Base-by-base conservation (phyloP, 2,113 vertebrate species). In the Archilochus colubris region DNA sequence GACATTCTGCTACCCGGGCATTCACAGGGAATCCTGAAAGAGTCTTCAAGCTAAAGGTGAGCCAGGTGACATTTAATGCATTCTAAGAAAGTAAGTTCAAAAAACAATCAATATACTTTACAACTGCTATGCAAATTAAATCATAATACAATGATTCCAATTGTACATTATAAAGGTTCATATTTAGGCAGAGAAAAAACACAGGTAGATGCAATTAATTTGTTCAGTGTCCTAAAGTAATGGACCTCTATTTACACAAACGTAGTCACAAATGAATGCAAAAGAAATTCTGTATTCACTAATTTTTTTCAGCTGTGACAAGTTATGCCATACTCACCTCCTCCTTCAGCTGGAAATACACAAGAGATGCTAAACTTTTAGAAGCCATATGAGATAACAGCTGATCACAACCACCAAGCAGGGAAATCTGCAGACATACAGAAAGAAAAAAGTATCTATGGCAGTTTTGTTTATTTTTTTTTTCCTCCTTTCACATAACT, bases 321-420 rank as follows among this genome's bases (percentile, higher is more conserved):
- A 73, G 20, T 53, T 53, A 57, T 27, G 30, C 14, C 28, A 79
- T 23, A 98, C 98, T 98, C 72, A 99, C 98, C 93, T 98, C 96
- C 68, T 96, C 94, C 40, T 78, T 96, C 57, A 99, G 93, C 21
- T 98, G 97, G 94, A 98, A 98, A 91, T 97, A 94, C 20, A 99
- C 96, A 68, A 98, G 97, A 10, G 96, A 73, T 6, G 98, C 98
- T 11, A 97, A 97, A 68, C 96, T 97, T 94, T 98, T 98, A 9
- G 98, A 97, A 72, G 99, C 98, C 93, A 98, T 96, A 94, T 99
- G 98, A 89, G 98, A 97, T 22, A 98, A 63, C 31, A 99, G 93
- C 59, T 82, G 97, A 75, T 99, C 98, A 0, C 86, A 38, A 72
- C 63, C 94, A 44, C 77, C 53, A 7, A 96, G 95, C 91, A 95